Base-by-base conservation (phyloP, 1,140 invertebrate species). In the Drosophila nebulosa region DNA sequence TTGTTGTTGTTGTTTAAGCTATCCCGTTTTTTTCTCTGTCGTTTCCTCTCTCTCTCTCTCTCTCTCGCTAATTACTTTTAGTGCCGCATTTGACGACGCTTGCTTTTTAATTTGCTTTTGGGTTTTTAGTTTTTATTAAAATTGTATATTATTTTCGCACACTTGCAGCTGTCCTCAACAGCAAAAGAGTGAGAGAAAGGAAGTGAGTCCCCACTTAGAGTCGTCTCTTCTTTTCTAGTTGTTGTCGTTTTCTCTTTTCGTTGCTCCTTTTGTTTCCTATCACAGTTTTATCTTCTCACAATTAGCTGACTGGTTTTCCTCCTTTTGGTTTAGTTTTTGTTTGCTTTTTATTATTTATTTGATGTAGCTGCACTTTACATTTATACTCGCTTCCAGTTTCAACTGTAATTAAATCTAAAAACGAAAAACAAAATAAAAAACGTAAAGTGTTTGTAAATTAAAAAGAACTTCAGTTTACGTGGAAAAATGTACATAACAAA, bases 51-150 rank as follows among this genome's bases (percentile, higher is more conserved):
- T 24, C 14, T 16, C n/a, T 60, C 51, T 60, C 35, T 66, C 68
- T 59, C 69, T 64, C 46, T 69, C 64, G 66, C 80, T 84, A 84
- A 84, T 84, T 84, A 85, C 80, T 85, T 84, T 79, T 79, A 84
- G 72, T 80, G 81, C 64, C 66, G 78, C 78, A 86, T 81, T 86
- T 88, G 72, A 71, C 83, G 66, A 67, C 64, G 81, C 64, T 74
- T 64, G 58, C 42, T 68, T 75, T 83, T 86, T 86, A 88, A 83
- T 84, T 86, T 83, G 83, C 65, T 79, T 64, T 78, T 59, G 52
- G 71, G 71, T 79, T 88, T 46, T 83, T 83, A 78, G 64, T 79
- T 89, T 64, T 79, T 88, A 89, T 88, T 89, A 85, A 88, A 81
- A 88, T 83, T 88, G 78, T 88, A 79, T 86, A 77, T 80, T 86